Evolutionary conservation across 2,797 vertebrate species (phyloP).

Genomic region (Salarias fasciatus): DNA sequence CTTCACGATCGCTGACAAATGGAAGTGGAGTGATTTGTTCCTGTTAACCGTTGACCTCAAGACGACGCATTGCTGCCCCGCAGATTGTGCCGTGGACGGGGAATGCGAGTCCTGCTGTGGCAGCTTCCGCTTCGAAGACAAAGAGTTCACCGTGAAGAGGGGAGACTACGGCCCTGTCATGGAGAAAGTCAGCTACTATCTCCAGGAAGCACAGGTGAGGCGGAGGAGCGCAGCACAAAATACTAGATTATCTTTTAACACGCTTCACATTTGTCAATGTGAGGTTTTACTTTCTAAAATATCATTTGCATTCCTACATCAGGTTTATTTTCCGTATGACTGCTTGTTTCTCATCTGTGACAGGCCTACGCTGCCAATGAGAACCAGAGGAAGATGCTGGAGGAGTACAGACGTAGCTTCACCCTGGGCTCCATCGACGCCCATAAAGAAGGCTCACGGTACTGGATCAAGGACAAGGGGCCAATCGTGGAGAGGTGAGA

Average conservation of each 20-base stretch:
- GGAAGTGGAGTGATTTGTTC: background rate
- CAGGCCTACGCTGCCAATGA: constrained; percentile 87
- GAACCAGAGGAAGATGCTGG: constrained; percentile 89
- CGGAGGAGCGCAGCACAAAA: too few species aligned
- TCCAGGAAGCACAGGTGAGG: constrained; percentile 88
- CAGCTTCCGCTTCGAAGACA: constrained; percentile 84
- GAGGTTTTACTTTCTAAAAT: too few species aligned
- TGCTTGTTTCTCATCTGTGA: constrained; percentile 11
- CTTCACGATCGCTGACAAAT: background rate
- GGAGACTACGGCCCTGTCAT: constrained; percentile 90
- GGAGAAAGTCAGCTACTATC: constrained; percentile 85
- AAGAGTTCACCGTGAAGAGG: constrained; percentile 85
- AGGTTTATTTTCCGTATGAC: background rate
- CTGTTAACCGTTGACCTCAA: too few species aligned
- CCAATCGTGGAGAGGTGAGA: constrained; percentile 93
- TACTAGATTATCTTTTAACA: too few species aligned
- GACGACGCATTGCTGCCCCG: background rate
- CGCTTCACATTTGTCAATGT: too few species aligned
- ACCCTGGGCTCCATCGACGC: constrained; percentile 88
- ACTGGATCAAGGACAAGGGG: constrained; percentile 93
- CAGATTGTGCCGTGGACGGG: constrained; percentile 82
- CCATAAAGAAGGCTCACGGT: constrained; percentile 92
- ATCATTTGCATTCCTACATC: background rate
- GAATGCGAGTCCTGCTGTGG: constrained; percentile 82
- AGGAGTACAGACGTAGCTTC: constrained; percentile 88